Base-by-base conservation (phyloP, 2,797 vertebrate genomes). In the Sebastiscus albofasciatus region DNA sequence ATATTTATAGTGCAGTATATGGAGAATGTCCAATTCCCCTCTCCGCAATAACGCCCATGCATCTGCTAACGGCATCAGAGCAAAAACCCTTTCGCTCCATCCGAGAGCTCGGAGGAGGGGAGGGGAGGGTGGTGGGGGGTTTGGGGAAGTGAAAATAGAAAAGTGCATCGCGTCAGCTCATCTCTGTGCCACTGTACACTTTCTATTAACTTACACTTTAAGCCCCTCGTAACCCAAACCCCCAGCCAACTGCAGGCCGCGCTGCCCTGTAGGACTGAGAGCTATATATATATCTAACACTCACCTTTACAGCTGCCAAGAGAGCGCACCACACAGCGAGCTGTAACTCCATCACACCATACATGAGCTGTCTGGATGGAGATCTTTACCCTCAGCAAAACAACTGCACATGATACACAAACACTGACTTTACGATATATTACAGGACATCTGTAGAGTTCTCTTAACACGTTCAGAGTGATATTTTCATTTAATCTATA, bases 1-100 rank as follows among this genome's bases (percentile, higher is more conserved):
- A 96, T 98, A 98, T 99, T 99, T 99, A 99, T 96, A 96, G 96
- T 71, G 91, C 94, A 93, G 96, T 97, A 97, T 96, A 96, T 96
- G 95, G 96, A 97, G 95, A 97, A 96, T 96, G 97, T 97, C 95
- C 97, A 97, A 96, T 95, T 97, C 97, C 96, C 97, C 82, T 78
- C 93, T 93, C 96, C 95, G 91, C 95, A 96, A 95, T 97, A 97
- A 97, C 94, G 92, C 92, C 89, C 92, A 90, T 96, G 95, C 97
- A 97, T 98, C 98, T 99, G 98, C 95, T 97, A 97, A 97, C 92
- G 91, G 94, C 95, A 98, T 99, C 97, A 98, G 90, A 92, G 88
- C 80, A 89, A 80, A 88, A 85, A 79, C 75, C 79, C 81, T 60
- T 81, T 31, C 5, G 77, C 83, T 80, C 77, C 69, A 24, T 72